These are phyloP conservation scores for Galleria mellonella DNA, from an alignment of 1,140 invertebrate genomes.

Conservation along the genomic window DNA sequence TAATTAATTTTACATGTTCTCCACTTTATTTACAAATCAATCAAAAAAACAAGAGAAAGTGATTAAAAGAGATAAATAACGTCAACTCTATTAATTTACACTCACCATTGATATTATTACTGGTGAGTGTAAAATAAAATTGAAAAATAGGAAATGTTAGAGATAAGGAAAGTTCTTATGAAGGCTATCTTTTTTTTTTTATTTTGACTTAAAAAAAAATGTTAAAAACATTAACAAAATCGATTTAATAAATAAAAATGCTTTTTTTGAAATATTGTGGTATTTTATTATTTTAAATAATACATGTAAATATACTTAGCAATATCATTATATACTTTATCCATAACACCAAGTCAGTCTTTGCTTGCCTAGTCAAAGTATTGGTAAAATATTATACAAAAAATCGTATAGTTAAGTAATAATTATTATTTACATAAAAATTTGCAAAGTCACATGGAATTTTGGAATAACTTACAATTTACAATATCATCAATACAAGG, in stretches of 20 bases:
- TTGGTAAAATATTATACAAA: constrained; percentile 48
- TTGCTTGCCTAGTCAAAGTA: constrained; percentile 63
- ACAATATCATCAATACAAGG: constrained; percentile 20
- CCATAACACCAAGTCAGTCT: constrained; percentile 69
- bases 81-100: too few species aligned
- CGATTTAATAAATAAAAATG: constrained; percentile 5
- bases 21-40: too few species aligned
- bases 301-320: constrained; percentile 56
- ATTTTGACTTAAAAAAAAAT: too few species aligned
- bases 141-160: too few species aligned
- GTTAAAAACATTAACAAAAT: too few species aligned
- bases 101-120: too few species aligned
- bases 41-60: too few species aligned
- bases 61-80: too few species aligned
- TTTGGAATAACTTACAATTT: constrained; percentile 3
- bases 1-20: too few species aligned
- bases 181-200: too few species aligned
- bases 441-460: constrained; percentile 4
- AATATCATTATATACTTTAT: constrained; percentile 38
- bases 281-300: constrained; percentile 52
- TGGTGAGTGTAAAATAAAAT: too few species aligned
- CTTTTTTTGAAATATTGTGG: constrained; percentile 16
- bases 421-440: constrained; percentile 11
- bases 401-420: constrained; percentile 11
- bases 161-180: too few species aligned